Conservation (phyloP, 2,888 invertebrate species). For the Camptogramma bilineatum region DNA sequence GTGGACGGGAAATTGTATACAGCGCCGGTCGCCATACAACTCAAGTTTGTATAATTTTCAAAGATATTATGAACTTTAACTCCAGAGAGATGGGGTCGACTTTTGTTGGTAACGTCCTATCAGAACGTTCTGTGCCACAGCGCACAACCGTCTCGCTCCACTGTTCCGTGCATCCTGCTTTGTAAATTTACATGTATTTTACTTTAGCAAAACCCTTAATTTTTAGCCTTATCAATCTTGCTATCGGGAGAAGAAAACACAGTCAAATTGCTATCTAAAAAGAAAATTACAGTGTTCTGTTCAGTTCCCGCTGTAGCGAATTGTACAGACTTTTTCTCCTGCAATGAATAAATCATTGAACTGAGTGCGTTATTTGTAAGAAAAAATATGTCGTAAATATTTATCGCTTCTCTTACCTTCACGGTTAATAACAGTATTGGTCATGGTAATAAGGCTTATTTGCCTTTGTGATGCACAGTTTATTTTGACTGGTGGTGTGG, state of each 20-base stretch:
- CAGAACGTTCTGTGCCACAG: conserved; percentile 68
- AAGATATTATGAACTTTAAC: conserved; percentile 25
- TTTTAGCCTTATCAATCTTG: conserved; percentile 35
- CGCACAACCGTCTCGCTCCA: conserved; percentile 83
- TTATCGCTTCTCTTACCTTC: conserved; percentile 42
- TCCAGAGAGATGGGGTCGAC: conserved; percentile 11
- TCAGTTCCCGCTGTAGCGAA: conserved; percentile 1
- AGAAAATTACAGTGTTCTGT: conserved; percentile 2
- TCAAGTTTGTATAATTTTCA: conserved; percentile 8
- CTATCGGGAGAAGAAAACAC: conserved; percentile 31
- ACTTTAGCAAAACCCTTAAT: conserved; percentile 52
- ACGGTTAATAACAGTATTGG: conserved; percentile 51
- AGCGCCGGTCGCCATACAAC: conserved; percentile 18
- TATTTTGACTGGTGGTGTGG: conserved; percentile 49
- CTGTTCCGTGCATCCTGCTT: conserved; percentile 82
- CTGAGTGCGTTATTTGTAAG: conserved; percentile 25
- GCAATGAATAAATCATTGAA: conserved; percentile 36
- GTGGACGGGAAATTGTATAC: conserved; percentile 35
- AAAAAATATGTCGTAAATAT: conserved; percentile 44
- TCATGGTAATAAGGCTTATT: conserved; percentile 52
- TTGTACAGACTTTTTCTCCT: conserved; percentile 13
- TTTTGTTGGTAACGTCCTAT: conserved; percentile 49
- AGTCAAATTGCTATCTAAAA: conserved; percentile 23
- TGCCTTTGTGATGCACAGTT: conserved; percentile 48
- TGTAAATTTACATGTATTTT: conserved; percentile 70